Evolutionary conservation across 1,140 invertebrate species (phyloP).

Genomic region (Holotrichia oblita): DNA sequence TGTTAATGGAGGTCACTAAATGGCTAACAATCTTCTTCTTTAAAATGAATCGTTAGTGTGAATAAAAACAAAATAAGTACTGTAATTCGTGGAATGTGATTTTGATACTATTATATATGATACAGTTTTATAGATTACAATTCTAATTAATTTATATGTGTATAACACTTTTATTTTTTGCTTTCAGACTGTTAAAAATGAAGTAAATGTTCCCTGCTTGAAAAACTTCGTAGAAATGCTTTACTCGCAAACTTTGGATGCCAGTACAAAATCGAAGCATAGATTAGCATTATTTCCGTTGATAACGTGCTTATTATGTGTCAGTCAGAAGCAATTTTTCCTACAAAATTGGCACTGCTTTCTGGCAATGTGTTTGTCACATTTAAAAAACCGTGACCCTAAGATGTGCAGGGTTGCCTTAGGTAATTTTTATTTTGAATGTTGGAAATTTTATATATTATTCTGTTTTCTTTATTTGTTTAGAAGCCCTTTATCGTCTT

Average conservation of each 20-base stretch:
- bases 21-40: too few species aligned
- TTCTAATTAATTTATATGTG: too few species aligned
- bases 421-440: conserved; percentile 64
- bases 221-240: conserved; percentile 99
- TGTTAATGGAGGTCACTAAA: too few species aligned
- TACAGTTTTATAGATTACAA: too few species aligned
- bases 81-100: too few species aligned
- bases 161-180: conserved; percentile 46
- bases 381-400: conserved; percentile 95
- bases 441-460: conserved; percentile 24
- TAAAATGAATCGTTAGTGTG: too few species aligned
- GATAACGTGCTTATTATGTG: conserved; percentile 97
- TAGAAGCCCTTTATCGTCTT: conserved; percentile 87
- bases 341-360: conserved; percentile 98
- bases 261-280: conserved; percentile 98
- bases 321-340: conserved; percentile 98
- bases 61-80: too few species aligned
- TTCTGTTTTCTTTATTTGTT: conserved; percentile 51
- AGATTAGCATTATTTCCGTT: conserved; percentile 94
- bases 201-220: conserved; percentile 98
- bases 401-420: conserved; percentile 98
- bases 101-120: too few species aligned
- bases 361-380: conserved; percentile 96
- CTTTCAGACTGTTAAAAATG: conserved; percentile 93
- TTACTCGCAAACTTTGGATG: conserved; percentile 94